These are phyloP conservation scores for Epizoanthus rinbou DNA, from an alignment of 92 coral and sea anemone species.

Conservation along the genomic window DNA sequence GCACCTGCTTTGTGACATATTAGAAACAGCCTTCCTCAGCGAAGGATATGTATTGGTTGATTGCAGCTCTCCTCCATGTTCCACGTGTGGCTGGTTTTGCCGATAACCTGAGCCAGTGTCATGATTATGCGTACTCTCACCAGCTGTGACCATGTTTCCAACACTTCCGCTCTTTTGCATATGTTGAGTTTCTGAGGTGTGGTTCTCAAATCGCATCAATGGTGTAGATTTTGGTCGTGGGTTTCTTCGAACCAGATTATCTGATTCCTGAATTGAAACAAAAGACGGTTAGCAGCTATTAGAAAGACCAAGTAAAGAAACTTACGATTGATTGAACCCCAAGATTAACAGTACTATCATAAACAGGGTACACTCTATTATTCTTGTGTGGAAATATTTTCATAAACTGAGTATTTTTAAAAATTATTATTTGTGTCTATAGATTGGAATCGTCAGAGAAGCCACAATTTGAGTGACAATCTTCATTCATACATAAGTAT, in stretches of 20 bases:
- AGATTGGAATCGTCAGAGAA: too few relatives aligned
- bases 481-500: too few relatives aligned
- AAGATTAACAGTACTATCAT: too few relatives aligned
- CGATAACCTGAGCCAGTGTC: slow-evolving; percentile 89
- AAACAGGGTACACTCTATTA: too few relatives aligned
- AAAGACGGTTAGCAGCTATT: neutral
- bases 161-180: slow-evolving; percentile 68
- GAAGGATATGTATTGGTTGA: slow-evolving; percentile 84
- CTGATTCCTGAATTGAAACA: slow-evolving; percentile 55
- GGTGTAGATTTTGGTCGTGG: slow-evolving; percentile 97
- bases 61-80: slow-evolving; percentile 54
- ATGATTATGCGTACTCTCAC: slow-evolving; percentile 92
- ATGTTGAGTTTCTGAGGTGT: slow-evolving; percentile 45
- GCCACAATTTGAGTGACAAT: too few relatives aligned
- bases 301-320: neutral
- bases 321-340: too few relatives aligned
- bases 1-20: slow-evolving; percentile 51
- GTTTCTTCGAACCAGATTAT: slow-evolving; percentile 46
- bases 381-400: too few relatives aligned
- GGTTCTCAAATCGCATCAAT: slow-evolving; percentile 59
- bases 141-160: slow-evolving; percentile 87
- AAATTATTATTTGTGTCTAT: too few relatives aligned
- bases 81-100: slow-evolving; percentile 66
- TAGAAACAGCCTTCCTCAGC: slow-evolving; percentile 77
- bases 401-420: too few relatives aligned